Base-by-base conservation (phyloP, 2,888 invertebrate genomes). In the Chrysotoxum bicinctum region DNA sequence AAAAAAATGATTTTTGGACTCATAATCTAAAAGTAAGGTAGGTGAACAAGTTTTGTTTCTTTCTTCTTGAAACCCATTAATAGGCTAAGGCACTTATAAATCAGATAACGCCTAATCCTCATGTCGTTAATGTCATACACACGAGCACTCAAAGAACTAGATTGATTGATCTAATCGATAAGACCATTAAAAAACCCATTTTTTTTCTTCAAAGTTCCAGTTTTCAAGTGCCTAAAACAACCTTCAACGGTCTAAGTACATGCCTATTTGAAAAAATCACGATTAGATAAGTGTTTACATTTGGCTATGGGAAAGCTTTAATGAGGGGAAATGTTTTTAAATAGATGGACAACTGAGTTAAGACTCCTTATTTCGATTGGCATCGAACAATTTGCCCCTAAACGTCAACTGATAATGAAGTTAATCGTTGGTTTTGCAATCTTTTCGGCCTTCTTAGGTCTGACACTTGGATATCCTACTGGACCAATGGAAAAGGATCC, bases 401-500 rank as follows among this genome's bases (percentile, higher is more conserved):
- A 19, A 58, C 23, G 12, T 32, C 26, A 30, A n/a, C 23, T 12
- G 37, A 72, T 7, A 48, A 84, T 79, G 83, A 79, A 43, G 79
- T 79, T 37, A 8, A 23, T 37, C 1, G 35, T 14, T 3, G 40
- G n/a, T 12, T 16, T 64, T 32, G 12, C 35, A 0, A 19, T 73
- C 9, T 23, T 73, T 0, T 4, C 23, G 52, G 37, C 30, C 32
- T 9, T 84, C 3, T 3, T 56, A 3, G 54, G 66, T 12, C 45
- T 76, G 0, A 3, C 79, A 10, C 1, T 30, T 7, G 66, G 75
- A 1, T 84, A 62, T 43, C 84, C 84, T 0, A 30, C 80, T n/a
- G 21, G 60, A 3, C 14, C 40, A 32, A 8, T 35, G 1, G 84
- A 68, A 5, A 14, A 75, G 2, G 96, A 96, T 90, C 96, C 96